These are phyloP conservation scores for Brienomyrus brachyistius DNA, from an alignment of 2,113 vertebrate species.

Conservation along the genomic window DNA sequence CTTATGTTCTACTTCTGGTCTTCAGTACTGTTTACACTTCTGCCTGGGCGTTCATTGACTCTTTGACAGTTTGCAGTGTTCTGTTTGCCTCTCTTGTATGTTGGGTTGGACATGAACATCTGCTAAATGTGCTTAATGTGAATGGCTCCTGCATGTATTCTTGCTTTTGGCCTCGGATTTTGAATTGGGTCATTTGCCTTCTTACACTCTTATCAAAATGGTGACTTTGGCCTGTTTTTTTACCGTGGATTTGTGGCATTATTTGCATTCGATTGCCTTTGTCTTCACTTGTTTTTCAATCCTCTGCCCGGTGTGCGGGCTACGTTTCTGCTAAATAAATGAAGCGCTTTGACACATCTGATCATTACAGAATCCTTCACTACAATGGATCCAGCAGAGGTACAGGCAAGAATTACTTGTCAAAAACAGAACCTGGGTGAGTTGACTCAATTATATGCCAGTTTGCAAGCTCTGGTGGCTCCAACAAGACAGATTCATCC, in stretches of 20 bases:
- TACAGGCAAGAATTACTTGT: neutral
- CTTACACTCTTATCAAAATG: neutral
- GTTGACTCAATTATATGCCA: neutral
- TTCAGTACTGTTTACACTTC: neutral
- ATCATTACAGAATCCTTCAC: neutral
- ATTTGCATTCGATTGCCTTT: neutral
- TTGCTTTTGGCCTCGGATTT: neutral
- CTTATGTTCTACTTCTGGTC: neutral
- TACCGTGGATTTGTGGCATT: neutral
- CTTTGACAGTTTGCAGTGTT: neutral
- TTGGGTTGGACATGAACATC: neutral
- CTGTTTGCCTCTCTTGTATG: neutral
- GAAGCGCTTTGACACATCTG: neutral
- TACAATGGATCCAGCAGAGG: neutral
- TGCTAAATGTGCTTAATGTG: neutral
- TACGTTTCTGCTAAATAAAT: neutral
- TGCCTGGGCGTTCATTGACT: neutral
- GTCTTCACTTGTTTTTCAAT: neutral
- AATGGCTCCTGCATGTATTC: neutral
- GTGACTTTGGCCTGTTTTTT: neutral
- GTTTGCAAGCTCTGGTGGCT: neutral
- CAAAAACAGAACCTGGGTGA: neutral
- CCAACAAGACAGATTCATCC: neutral
- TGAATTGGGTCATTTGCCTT: neutral
- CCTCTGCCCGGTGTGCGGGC: neutral